phyloP scores from a whole-genome alignment of 1,140 invertebrate genomes.

The Samia ricini region DNA sequence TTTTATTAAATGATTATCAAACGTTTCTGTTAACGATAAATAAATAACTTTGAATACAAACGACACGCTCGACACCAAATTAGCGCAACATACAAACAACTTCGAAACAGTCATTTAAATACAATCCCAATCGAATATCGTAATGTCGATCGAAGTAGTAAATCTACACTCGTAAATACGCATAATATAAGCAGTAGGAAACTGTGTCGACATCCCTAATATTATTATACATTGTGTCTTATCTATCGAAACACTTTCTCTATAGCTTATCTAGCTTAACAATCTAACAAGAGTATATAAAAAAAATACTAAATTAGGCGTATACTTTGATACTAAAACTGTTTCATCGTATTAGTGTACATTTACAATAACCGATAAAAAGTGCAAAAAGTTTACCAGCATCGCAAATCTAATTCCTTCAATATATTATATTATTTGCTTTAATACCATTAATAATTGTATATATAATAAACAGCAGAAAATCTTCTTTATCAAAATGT shows the following conservation, averaged over 20 bases:
- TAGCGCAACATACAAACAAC: slow-evolving; percentile 14
- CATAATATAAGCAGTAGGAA: slow-evolving; percentile 48
- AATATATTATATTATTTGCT: no score
- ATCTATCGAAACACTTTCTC: slow-evolving; percentile 45
- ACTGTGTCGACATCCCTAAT: slow-evolving; percentile 51
- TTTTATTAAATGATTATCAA: not conserved
- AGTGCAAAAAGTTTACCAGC: no score
- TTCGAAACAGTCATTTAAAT: slow-evolving; percentile 33
- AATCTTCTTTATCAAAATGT: no score
- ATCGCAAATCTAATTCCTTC: no score
- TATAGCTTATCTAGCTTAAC: slow-evolving; percentile 30
- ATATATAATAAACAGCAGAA: no score
- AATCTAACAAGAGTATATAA: slow-evolving; percentile 47
- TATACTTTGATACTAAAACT: no score
- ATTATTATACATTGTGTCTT: slow-evolving; percentile 42
- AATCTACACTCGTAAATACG: slow-evolving; percentile 46
- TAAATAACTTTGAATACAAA: slow-evolving; percentile 1
- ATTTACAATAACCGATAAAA: no score
- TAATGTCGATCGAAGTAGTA: slow-evolving; percentile 44
- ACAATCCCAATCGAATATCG: slow-evolving; percentile 38
- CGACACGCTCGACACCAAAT: slow-evolving; percentile 19
- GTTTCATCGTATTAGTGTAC: no score
- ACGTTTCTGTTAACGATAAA: not conserved
- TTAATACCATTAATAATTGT: no score
- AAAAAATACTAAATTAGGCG: no score